A percentile compares a stretch with the other conserved stretches of the same genome.
These are phyloP conservation scores for Ceyx margarethae DNA, from an alignment of 2,113 vertebrate species.

Conservation along the genomic window DNA sequence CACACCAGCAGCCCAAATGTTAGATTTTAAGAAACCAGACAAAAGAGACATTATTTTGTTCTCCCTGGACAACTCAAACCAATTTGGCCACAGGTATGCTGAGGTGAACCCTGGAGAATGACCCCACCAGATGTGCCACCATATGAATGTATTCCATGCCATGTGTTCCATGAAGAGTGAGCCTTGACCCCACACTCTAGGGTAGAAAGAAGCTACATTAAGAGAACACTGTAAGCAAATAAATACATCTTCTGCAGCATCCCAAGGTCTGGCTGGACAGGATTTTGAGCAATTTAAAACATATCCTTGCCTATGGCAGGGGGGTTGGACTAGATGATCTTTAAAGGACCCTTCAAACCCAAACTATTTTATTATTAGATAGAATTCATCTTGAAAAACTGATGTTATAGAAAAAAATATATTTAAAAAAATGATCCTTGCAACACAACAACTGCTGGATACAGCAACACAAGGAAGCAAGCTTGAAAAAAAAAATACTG, in stretches of 20 bases:
- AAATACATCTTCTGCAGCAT: not conserved
- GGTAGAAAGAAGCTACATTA: not conserved
- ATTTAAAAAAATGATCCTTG: not conserved
- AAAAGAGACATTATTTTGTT: not conserved
- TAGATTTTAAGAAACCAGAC: not conserved
- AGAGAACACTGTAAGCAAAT: not conserved
- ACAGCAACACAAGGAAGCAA: not conserved
- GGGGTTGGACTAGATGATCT: not conserved
- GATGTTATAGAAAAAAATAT: not conserved
- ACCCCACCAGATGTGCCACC: not conserved
- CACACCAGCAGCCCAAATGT: not conserved
- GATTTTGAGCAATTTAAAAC: not conserved
- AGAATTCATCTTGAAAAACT: not conserved
- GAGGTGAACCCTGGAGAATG: accelerated
- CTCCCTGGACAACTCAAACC: not conserved
- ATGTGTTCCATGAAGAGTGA: accelerated
- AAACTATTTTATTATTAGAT: not conserved
- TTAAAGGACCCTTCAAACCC: not conserved
- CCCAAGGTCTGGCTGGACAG: not conserved
- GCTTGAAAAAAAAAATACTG: not conserved
- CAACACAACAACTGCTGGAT: not conserved
- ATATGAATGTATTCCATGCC: not conserved
- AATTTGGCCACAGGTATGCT: not conserved
- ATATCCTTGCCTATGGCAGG: not conserved
- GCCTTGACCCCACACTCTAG: not conserved